These are phyloP conservation scores for Monopis laevigella DNA, from an alignment of 2,888 invertebrate species.

Conservation along the genomic window DNA sequence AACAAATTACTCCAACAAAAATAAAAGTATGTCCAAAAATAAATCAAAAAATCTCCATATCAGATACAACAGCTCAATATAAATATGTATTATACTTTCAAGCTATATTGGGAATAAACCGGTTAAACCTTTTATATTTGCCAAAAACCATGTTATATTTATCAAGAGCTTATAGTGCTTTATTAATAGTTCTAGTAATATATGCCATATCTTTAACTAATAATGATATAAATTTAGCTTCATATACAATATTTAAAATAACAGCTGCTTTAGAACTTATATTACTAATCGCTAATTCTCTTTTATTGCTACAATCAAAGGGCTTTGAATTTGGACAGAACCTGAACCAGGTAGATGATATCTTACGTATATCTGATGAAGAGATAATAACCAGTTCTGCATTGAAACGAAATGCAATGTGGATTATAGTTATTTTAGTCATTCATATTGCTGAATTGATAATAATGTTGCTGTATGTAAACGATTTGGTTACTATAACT, in stretches of 20 bases:
- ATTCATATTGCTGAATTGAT: constrained; percentile 28
- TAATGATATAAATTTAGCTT: constrained; percentile 17
- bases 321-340: constrained; percentile 27
- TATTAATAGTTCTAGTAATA: constrained; percentile 18
- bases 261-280: constrained; percentile 28
- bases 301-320: constrained; percentile 17
- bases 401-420: constrained; percentile 17
- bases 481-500: constrained; percentile 4
- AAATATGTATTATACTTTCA: constrained; percentile 22
- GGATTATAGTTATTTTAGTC: constrained; percentile 21
- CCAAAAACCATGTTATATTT: constrained; percentile 18
- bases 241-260: constrained; percentile 27
- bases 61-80: neutral
- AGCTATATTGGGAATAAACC: constrained; percentile 28
- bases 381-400: constrained; percentile 23
- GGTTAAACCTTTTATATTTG: constrained; percentile 26
- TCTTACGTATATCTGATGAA: constrained; percentile 31
- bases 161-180: constrained; percentile 20
- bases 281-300: constrained; percentile 23
- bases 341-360: constrained; percentile 31
- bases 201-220: constrained; percentile 18
- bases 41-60: too few relatives aligned
- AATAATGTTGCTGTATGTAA: constrained; percentile 14
- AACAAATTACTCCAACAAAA: too few relatives aligned
- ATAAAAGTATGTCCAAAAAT: too few relatives aligned